phyloP scores from a whole-genome alignment of 1,140 invertebrate genomes.

The honey bee (Apis mellifera) region Amel_HAv3.1 CM009941.2:6669501-6670000 shows the following conservation, averaged over 20 bases:
- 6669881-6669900: conserved; percentile 46
- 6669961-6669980: conserved; percentile 53
- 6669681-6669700: not conserved
- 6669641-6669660: not conserved
- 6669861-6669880: not conserved
- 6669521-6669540: too few species aligned
- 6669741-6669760: not conserved
- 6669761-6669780: not conserved
- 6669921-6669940: not conserved
- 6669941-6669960: conserved; percentile 42
- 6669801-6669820: conserved; percentile 22
- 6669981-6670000: conserved; percentile 42
- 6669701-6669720: not conserved
- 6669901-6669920: not conserved
- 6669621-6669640: not conserved
- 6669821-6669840: not conserved
- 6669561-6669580: not conserved
- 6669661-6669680: not conserved
- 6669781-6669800: conserved; percentile 24
- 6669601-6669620: not conserved
- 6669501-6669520: too few species aligned
- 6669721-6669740: not conserved
- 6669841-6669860: not conserved
- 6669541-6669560: too few species aligned
- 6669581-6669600: not conserved